Evolutionary conservation across 2,113 vertebrate species (phyloP), one percentile per base, ranked within the genome.

Genomic region (Apaloderma vittatum): DNA sequence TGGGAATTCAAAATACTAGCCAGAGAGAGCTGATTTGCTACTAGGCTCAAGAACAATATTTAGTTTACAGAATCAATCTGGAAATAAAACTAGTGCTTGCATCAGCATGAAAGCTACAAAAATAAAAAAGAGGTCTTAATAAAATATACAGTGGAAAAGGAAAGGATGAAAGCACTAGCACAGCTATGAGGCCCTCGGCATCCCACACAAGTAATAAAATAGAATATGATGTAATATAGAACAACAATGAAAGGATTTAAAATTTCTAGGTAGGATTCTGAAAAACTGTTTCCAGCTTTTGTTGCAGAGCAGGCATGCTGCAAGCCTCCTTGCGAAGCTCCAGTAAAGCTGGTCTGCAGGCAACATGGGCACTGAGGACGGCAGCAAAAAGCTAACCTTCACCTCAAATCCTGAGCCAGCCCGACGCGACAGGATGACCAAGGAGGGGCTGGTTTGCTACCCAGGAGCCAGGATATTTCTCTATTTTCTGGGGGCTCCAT

Each of bases 21-120:
- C 91, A 94, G 85, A 97, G 76, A 78, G 55, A 88, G 84, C 84
- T 94, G 92, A 97, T 97, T 97, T 97, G 96, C 95, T 96, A 94
- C 85, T 81, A 87, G 81, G 73, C 95, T 97, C 92, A 96, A 97
- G 92, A 96, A 97, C 96, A 97, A 96, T 95, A 97, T 96, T 97
- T 96, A 96, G 94, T 95, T 98, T 96, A 97, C 94, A 93, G 95
- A 97, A 97, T 97, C 95, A 97, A 90, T 97, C 92, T 94, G 87
- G 95, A 98, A 97, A 97, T 96, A 96, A 97, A 97, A 94, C 89
- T 70, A 94, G 92, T 96, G 93, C 90, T 95, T 97, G 84, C 93
- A 96, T 96, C 96, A 97, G 94, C 91, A 96, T 95, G 91, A 97
- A 97, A 96, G 88, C 92, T 96, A 96, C 84, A 87, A 96, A 96